These are phyloP conservation scores for Botia kubotai DNA, from an alignment of 2,797 vertebrate species.

Conservation along the genomic window DNA sequence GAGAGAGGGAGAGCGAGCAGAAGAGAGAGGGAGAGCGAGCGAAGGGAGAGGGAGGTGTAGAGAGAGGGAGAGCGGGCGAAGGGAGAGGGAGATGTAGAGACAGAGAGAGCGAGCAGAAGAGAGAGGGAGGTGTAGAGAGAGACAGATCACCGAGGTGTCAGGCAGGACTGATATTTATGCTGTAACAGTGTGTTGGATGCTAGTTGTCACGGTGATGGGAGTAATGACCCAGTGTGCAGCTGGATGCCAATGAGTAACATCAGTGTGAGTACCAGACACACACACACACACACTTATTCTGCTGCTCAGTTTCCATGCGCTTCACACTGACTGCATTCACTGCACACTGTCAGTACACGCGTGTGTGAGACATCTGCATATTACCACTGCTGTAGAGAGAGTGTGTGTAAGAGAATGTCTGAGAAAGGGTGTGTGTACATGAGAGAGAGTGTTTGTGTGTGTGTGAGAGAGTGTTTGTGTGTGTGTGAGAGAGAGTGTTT, in stretches of 20 bases:
- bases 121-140: background rate
- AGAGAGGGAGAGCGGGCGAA: background rate
- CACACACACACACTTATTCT: constrained; percentile 20
- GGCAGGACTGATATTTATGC: constrained; percentile 27
- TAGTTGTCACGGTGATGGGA: constrained; percentile 38
- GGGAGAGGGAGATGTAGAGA: background rate
- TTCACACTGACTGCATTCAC: background rate
- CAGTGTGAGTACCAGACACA: constrained; percentile 57
- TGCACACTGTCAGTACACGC: background rate
- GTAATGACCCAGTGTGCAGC: constrained; percentile 52
- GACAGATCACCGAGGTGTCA: constrained; percentile 20
- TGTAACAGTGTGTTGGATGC: constrained; percentile 21
- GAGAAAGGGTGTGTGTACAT: constrained; percentile 13
- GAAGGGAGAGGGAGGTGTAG: too few species aligned
- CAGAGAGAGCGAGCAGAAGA: constrained; percentile 15
- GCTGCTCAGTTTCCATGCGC: background rate
- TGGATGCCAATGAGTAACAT: constrained; percentile 51
- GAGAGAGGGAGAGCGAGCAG: too few species aligned
- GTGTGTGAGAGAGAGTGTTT: too few species aligned
- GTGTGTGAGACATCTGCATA: constrained; percentile 14
- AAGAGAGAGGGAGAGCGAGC: too few species aligned
- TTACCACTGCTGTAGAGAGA: too few species aligned
- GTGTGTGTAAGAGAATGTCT: too few species aligned
- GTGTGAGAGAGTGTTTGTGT: too few species aligned
- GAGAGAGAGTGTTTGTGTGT: constrained; percentile 29